Base-by-base conservation (phyloP, 1,140 invertebrate genomes). In the Drosophila prosaltans region DNA sequence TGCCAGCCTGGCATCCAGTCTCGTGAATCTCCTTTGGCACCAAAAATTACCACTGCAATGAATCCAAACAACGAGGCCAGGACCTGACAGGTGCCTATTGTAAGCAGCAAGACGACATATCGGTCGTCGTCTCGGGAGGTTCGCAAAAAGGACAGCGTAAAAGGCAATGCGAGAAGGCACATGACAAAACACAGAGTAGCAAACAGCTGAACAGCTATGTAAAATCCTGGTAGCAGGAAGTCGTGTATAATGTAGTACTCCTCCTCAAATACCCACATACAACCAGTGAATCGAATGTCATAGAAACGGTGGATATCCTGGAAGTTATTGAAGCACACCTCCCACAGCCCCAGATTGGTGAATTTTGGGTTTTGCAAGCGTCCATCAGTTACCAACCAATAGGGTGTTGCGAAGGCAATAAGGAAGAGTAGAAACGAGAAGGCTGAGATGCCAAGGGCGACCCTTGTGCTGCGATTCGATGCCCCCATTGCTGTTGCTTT, bases 1-100 rank as follows among this genome's bases (percentile, higher is more conserved):
- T 99, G 97, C 95, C 98, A 98, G 84, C 98, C 95, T 0, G 98
- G 98, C 97, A 99, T 98, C 98, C 98, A 99, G 83, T 97, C 96
- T 28, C 98, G 93, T 2, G 97, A 95, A 93, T 99, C 97, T 9
- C 97, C 98, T 85, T 95, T 94, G 1, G 95, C 95, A 32, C 98
- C 98, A 93, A 99, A 99, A 28, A 93, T 94, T 0, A 94, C 92
- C 16, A 94, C 94, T 10, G 94, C 93, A 85, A 94, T 93, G 3
- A 94, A 92, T 1, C 97, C 97, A 77, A 95, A 96, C 11, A 97
- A 93, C 77, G 96, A 96, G 71, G 93, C 94, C 66, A 96, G 90
- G 39, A 96, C 93, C 48, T 97, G 93, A 74, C 95, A 95, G 6
- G 95, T 94, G 68, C 96, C 97, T 58, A 95, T 94, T 36, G 95